Evolutionary conservation across 2,113 vertebrate genomes (phyloP).

Genomic region (Polyodon spathula): DNA sequence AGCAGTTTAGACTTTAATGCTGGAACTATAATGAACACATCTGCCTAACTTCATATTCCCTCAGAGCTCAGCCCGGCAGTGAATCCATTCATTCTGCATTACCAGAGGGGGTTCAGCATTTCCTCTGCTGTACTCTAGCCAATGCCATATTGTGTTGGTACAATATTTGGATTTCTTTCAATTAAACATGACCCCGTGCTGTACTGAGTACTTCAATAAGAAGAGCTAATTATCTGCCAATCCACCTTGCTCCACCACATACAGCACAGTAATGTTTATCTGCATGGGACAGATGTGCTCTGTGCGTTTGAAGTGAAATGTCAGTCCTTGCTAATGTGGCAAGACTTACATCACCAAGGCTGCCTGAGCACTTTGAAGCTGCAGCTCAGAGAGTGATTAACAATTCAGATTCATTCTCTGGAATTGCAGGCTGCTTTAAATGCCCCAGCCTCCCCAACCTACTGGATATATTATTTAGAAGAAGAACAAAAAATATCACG

Average conservation of each 20-base stretch:
- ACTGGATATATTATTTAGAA: no score
- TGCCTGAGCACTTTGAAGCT: conserved; percentile 63
- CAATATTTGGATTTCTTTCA: conserved; percentile 33
- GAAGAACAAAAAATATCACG: conserved; percentile 23
- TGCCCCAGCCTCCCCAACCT: conserved; percentile 42
- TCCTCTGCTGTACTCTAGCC: no score
- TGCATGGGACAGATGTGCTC: conserved; percentile 52
- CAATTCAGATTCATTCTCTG: conserved; percentile 65
- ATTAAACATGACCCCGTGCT: conserved; percentile 38
- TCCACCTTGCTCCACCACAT: conserved; percentile 54
- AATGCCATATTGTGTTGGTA: conserved; percentile 25
- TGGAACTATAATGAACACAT: no score
- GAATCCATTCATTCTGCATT: no score
- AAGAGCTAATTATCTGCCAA: conserved; percentile 57
- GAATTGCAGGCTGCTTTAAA: conserved; percentile 19
- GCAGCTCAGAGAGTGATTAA: conserved; percentile 69
- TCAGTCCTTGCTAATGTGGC: conserved; percentile 45
- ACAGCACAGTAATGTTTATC: conserved; percentile 63
- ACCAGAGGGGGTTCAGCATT: no score
- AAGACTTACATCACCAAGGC: conserved; percentile 49
- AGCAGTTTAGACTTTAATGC: no score
- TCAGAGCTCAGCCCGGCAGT: no score
- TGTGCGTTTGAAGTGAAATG: conserved; percentile 53
- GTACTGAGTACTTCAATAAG: conserved; percentile 30
- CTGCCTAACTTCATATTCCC: no score